These are phyloP conservation scores for Gnathonemus echidnorhynchus DNA, from an alignment of 2,113 vertebrate species.

Conservation along the genomic window DNA sequence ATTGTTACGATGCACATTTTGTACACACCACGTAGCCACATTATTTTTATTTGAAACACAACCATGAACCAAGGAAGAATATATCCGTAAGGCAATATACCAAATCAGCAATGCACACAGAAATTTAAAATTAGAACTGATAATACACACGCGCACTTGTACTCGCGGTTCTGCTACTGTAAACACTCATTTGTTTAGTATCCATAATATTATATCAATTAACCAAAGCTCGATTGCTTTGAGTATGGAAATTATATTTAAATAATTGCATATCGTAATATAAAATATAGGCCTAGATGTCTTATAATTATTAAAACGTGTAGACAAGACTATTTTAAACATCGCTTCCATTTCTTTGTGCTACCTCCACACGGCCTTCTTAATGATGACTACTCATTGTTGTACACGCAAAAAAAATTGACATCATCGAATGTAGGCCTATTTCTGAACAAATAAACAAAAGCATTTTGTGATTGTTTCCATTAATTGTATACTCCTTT, in stretches of 20 bases:
- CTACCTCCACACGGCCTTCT: slow-evolving; percentile 29
- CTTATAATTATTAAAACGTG: background rate
- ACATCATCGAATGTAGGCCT: slow-evolving; percentile 42
- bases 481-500: background rate
- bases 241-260: background rate
- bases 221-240: background rate
- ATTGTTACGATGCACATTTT: background rate
- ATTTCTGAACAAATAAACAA: slow-evolving; percentile 46
- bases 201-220: background rate
- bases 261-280: background rate
- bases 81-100: background rate
- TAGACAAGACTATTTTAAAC: background rate
- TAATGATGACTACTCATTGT: slow-evolving; percentile 44
- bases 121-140: background rate
- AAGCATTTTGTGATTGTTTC: background rate
- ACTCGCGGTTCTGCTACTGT: background rate
- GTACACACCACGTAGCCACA: background rate
- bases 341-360: slow-evolving; percentile 21
- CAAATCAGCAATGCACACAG: background rate
- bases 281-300: background rate
- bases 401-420: slow-evolving; percentile 30
- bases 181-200: background rate
- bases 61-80: background rate
- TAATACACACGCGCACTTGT: background rate
- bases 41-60: background rate